These are phyloP conservation scores for Triops cancriformis DNA, from an alignment of 1,140 invertebrate species.

Conservation along the genomic window DNA sequence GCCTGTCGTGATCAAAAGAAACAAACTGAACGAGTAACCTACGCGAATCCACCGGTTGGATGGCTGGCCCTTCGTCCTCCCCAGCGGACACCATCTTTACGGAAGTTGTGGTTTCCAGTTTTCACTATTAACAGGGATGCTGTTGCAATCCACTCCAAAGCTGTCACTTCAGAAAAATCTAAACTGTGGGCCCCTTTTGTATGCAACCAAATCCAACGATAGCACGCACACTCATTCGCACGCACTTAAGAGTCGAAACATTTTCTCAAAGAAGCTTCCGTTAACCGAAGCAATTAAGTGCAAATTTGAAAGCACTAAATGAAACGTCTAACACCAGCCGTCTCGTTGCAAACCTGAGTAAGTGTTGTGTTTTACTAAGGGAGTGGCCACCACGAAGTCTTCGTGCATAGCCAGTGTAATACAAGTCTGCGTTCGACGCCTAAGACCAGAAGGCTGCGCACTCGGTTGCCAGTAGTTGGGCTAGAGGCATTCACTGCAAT, in stretches of 20 bases:
- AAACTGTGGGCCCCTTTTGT: too few species aligned
- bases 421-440: neutral
- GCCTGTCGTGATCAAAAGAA: neutral
- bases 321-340: neutral
- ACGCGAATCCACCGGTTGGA: neutral
- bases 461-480: neutral
- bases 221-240: neutral
- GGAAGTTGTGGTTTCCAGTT: neutral
- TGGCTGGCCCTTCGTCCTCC: neutral
- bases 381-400: neutral
- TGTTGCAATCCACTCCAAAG: neutral
- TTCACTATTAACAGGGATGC: neutral
- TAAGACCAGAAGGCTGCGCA: neutral
- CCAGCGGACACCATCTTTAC: neutral
- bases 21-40: neutral
- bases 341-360: constrained; percentile 3
- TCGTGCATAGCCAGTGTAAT: neutral
- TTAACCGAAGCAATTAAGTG: neutral
- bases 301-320: neutral
- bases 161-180: too few species aligned
- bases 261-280: neutral
- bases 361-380: constrained; percentile 14
- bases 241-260: neutral
- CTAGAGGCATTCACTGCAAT: neutral
- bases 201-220: neutral